Conservation (phyloP, 53 echinoderm and acorn worm genomes). For the Apostichopus leukothele region DNA sequence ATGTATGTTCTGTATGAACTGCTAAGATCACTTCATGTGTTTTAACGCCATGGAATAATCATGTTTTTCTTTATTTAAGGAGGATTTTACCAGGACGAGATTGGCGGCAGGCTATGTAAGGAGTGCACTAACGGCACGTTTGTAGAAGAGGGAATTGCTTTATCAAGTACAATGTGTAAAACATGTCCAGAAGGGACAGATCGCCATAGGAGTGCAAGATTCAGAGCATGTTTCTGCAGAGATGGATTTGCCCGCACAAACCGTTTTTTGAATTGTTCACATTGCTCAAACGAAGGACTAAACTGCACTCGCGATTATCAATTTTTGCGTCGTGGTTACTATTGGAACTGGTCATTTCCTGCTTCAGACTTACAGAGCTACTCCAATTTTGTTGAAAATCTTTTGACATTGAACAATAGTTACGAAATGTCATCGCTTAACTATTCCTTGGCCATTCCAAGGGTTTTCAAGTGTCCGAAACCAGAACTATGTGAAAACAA, state of each 20-base stretch:
- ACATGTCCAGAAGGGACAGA: slow-evolving; percentile 21
- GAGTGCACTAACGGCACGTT: not conserved
- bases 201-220: not conserved
- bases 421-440: not conserved
- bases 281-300: not conserved
- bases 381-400: not conserved
- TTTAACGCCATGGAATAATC: too few relatives aligned
- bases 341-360: slow-evolving; percentile 22
- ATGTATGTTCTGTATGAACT: too few relatives aligned
- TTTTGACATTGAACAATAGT: not conserved
- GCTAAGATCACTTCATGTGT: too few relatives aligned
- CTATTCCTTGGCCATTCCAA: not conserved
- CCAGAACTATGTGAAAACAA: not conserved
- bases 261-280: not conserved
- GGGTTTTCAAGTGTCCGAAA: not conserved
- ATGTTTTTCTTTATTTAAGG: not conserved
- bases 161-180: not conserved
- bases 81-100: slow-evolving; percentile 12
- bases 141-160: not conserved
- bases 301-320: slow-evolving; percentile 12
- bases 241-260: not conserved
- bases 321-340: not conserved
- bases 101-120: slow-evolving; percentile 13
- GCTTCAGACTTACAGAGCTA: not conserved
- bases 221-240: slow-evolving; percentile 16